These are phyloP conservation scores for Drosophila antonietae DNA, from an alignment of 2,888 invertebrate species.

Conservation along the genomic window DNA sequence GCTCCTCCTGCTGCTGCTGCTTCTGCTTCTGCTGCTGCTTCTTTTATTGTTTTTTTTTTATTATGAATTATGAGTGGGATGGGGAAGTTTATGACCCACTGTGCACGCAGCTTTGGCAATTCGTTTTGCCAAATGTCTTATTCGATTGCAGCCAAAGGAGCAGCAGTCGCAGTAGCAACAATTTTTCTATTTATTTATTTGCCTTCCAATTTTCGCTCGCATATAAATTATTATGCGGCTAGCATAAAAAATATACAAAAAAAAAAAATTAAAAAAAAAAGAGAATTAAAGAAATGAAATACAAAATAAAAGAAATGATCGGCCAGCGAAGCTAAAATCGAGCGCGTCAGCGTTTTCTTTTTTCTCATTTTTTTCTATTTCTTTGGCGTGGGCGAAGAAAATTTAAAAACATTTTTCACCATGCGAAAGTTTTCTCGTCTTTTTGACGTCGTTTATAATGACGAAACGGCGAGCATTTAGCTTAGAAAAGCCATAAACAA, in stretches of 20 bases:
- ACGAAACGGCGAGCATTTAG: conserved; percentile 66
- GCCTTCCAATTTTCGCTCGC: conserved; percentile 36
- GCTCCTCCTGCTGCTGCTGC: too few species aligned
- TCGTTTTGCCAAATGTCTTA: conserved; percentile 36
- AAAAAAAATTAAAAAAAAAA: not conserved
- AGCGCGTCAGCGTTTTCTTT: conserved; percentile 63
- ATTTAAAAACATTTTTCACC: conserved; percentile 72
- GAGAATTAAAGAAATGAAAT: conserved; percentile 10
- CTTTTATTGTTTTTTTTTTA: conserved; percentile 8
- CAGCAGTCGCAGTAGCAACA: conserved; percentile 8
- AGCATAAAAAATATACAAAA: conserved; percentile 45
- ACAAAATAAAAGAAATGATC: conserved; percentile 28
- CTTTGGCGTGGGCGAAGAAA: conserved; percentile 66
- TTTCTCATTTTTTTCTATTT: not conserved
- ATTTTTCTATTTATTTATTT: conserved; percentile 45
- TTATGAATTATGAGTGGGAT: conserved; percentile 64
- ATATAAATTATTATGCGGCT: conserved; percentile 66
- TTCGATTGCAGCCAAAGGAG: conserved; percentile 30
- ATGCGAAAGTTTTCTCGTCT: conserved; percentile 59
- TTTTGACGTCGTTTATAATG: conserved; percentile 74
- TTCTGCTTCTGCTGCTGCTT: not conserved
- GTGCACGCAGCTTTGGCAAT: conserved; percentile 42
- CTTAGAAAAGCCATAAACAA: conserved; percentile 64
- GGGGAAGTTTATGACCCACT: conserved; percentile 59
- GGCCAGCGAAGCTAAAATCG: conserved; percentile 54